Evolutionary conservation across 2,113 vertebrate species (phyloP), one percentile per base, ranked within the genome.

Genomic region (Ardeotis arabs): DNA sequence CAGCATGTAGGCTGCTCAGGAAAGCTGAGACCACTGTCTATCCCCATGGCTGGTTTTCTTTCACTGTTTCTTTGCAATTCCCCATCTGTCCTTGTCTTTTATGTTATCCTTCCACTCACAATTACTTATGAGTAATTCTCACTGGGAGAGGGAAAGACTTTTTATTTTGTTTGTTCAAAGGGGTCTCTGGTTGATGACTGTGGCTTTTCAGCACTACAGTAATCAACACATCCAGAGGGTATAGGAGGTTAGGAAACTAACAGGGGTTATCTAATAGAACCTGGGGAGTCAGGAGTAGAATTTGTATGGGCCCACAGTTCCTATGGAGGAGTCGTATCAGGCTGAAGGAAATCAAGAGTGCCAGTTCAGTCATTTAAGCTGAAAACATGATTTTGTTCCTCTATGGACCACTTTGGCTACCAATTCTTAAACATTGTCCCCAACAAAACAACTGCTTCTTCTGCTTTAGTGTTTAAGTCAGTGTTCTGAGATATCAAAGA

Each of bases 291-390:
- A 56, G 63, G 4, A 41, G 10, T 0, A 74, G 31, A 89, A 74
- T 67, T 35, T 90, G 17, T 4, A 2, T 28, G 1, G 1, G 22
- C 5, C 6, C 14, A 15, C 7, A 66, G 0, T 44, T 77, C 14
- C 41, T 74, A 39, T 0, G 0, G 8, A 66, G 63, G 10, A 74
- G 4, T 31, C 1, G 0, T 53, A 84, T 0, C 0, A 84, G 35
- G 14, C 35, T 90, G 45, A 91, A 53, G 0, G 4, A 83, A 94
- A 83, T 55, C 35, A 87, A 79, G 37, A 33, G 5, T 63, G 15
- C 9, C 19, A 37, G 25, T 79, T 95, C 22, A 69, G 55, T 58
- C 12, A 44, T 35, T 67, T 62, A 50, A 73, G 29, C n/a, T 39
- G 31, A 58, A 83, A 87, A 87, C 0, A 0, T n/a, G 27, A 80